A percentile compares a stretch with the other conserved stretches of the same genome.
Conservation (phyloP, 1,140 invertebrate species). For the Phthorimaea operculella region DNA sequence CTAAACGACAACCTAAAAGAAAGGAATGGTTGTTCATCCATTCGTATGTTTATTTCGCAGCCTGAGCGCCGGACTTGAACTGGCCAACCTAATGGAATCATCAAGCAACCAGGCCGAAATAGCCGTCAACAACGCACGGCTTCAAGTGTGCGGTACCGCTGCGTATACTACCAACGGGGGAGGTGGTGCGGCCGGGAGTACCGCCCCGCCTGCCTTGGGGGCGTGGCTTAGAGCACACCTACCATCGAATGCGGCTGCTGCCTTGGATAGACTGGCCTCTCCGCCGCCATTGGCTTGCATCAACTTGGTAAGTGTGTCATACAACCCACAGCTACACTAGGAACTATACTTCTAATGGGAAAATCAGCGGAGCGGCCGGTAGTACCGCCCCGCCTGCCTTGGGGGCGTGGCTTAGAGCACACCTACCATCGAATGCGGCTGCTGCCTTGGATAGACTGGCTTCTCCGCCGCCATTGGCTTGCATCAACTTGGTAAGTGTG, state of each 20-base stretch:
- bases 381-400: constrained; percentile 30
- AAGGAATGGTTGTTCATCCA: too few species aligned
- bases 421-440: constrained; percentile 39
- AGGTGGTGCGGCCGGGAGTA: constrained; percentile 18
- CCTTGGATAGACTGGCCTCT: constrained; percentile 30
- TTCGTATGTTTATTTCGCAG: constrained; percentile 14
- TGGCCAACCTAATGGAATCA: constrained; percentile 28
- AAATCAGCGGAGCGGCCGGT: constrained; percentile 14
- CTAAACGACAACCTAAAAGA: too few species aligned
- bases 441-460: constrained; percentile 35
- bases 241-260: constrained; percentile 35
- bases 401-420: constrained; percentile 44
- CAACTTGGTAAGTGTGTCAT: constrained; percentile 36
- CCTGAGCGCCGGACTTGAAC: constrained; percentile 37
- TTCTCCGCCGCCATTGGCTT: constrained; percentile 29
- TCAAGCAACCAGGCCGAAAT: constrained; percentile 24
- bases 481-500: constrained; percentile 9
- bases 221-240: constrained; percentile 49
- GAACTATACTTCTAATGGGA: constrained; percentile 11
- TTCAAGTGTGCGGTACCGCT: constrained; percentile 37
- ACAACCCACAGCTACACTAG: too few species aligned
- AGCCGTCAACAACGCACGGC: constrained; percentile 31
- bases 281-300: constrained; percentile 33
- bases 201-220: constrained; percentile 29
- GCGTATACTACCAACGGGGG: constrained; percentile 13